A percentile compares a stretch with the other conserved stretches of the same genome.
Evolutionary conservation across 2,113 vertebrate genomes (phyloP).

Genomic region (Dipodomys ordii): DNA sequence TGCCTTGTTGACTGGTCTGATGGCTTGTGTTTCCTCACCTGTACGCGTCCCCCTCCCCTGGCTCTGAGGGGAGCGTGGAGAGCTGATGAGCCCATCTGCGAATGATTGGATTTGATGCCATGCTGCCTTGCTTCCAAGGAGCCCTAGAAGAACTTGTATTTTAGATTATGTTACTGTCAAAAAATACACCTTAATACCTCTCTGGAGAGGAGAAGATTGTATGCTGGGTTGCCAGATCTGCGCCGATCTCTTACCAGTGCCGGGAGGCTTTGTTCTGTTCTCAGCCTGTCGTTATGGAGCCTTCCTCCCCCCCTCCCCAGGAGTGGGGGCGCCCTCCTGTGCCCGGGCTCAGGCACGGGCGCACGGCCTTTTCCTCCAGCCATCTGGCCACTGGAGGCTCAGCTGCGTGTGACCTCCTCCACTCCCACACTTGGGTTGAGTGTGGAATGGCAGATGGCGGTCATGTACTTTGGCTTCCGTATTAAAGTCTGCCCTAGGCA

Average conservation of each 20-base stretch:
- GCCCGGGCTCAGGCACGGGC: background rate
- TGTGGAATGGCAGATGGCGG: too few relatives aligned
- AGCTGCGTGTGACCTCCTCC: background rate
- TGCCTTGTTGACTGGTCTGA: background rate
- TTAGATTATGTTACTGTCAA: constrained; percentile 60
- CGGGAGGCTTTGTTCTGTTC: background rate
- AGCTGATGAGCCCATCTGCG: background rate
- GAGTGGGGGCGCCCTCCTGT: background rate
- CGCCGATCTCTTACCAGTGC: background rate
- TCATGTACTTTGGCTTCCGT: rapidly evolving
- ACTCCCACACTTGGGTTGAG: rapidly evolving
- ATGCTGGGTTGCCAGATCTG: background rate
- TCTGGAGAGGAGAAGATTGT: constrained; percentile 20
- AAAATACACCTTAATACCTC: background rate
- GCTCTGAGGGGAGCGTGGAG: background rate
- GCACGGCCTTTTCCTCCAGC: too few relatives aligned
- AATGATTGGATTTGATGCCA: background rate
- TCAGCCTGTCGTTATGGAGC: background rate
- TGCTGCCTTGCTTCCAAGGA: background rate
- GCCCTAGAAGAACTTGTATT: background rate
- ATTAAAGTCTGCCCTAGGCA: background rate
- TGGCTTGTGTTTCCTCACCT: background rate
- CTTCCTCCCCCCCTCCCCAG: background rate
- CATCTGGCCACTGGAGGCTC: rapidly evolving
- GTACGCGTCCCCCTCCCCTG: background rate